Evolutionary conservation across 2,888 invertebrate species (phyloP).

Genomic region (Patella pellucida): DNA sequence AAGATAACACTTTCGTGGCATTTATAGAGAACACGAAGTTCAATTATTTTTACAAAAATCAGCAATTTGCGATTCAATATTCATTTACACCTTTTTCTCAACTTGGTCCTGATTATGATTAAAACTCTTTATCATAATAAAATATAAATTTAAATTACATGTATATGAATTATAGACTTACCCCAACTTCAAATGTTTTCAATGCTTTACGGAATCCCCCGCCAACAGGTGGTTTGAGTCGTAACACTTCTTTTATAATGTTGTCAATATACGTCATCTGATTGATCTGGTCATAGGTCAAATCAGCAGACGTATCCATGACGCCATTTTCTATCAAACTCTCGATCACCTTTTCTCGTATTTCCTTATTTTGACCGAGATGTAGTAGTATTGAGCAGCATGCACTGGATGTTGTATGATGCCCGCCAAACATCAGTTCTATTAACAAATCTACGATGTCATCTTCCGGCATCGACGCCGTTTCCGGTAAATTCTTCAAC

Average conservation of each 20-base stretch:
- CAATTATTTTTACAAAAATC: neutral
- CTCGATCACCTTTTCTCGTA: slow-evolving; percentile 34
- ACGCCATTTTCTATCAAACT: slow-evolving; percentile 33
- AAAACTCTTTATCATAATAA: neutral
- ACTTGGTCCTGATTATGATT: neutral
- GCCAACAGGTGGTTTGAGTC: slow-evolving; percentile 38
- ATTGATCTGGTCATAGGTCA: slow-evolving; percentile 39
- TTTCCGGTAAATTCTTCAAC: neutral
- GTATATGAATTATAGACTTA: slow-evolving; percentile 27
- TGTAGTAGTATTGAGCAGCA: slow-evolving; percentile 29
- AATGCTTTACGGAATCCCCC: slow-evolving; percentile 32
- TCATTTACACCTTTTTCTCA: no score
- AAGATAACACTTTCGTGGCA: neutral
- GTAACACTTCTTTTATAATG: slow-evolving; percentile 48
- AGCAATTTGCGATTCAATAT: no score
- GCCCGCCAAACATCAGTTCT: slow-evolving; percentile 20
- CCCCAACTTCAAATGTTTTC: slow-evolving; percentile 35
- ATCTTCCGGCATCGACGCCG: slow-evolving; percentile 17
- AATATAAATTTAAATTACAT: neutral
- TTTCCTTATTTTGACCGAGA: slow-evolving; percentile 41
- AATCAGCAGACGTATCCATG: slow-evolving; percentile 14
- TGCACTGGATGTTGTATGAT: slow-evolving; percentile 23
- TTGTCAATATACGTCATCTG: slow-evolving; percentile 44
- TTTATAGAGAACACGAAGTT: neutral
- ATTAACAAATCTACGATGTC: slow-evolving; percentile 25